phyloP scores from a whole-genome alignment of 2,888 invertebrate species.

The Drosophila mimetica region DNA sequence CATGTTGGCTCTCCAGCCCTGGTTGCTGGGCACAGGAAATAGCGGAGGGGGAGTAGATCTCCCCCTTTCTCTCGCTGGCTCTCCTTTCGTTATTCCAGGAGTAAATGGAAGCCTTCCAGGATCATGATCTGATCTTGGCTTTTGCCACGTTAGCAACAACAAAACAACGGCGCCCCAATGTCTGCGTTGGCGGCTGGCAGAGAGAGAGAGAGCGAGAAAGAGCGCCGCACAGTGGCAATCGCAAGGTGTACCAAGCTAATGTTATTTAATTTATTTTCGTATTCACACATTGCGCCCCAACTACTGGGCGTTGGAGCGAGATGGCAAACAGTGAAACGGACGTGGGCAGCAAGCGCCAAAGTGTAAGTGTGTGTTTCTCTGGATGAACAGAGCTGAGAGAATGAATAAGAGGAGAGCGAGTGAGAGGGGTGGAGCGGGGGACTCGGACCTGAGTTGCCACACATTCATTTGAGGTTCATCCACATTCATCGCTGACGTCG shows the following conservation, averaged over 20 bases:
- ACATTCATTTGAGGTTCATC: constrained; percentile 15
- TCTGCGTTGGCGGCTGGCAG: constrained; percentile 64
- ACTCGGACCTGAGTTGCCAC: constrained; percentile 3
- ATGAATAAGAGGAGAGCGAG: constrained; percentile 47
- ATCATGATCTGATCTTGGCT: constrained; percentile 41
- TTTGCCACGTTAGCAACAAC: constrained; percentile 58
- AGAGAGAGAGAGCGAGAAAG: background rate
- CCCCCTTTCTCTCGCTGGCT: constrained; percentile 1
- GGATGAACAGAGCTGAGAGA: constrained; percentile 51
- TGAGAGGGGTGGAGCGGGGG: background rate
- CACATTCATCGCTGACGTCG: constrained; percentile 28
- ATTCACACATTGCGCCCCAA: constrained; percentile 69
- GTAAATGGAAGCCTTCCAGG: constrained; percentile 14
- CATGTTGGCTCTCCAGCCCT: constrained; percentile 26
- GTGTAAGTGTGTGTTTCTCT: constrained; percentile 9
- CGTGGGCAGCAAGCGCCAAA: constrained; percentile 36
- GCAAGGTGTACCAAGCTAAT: constrained; percentile 78
- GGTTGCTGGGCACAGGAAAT: constrained; percentile 34
- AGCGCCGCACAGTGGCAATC: constrained; percentile 63
- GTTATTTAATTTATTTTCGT: constrained; percentile 80
- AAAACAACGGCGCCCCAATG: constrained; percentile 64
- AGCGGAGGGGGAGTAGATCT: background rate
- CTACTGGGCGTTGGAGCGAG: constrained; percentile 26
- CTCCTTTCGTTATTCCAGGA: constrained; percentile 5
- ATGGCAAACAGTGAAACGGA: constrained; percentile 20